Conservation (phyloP, 2,113 vertebrate genomes). For the Turnix velox region DNA sequence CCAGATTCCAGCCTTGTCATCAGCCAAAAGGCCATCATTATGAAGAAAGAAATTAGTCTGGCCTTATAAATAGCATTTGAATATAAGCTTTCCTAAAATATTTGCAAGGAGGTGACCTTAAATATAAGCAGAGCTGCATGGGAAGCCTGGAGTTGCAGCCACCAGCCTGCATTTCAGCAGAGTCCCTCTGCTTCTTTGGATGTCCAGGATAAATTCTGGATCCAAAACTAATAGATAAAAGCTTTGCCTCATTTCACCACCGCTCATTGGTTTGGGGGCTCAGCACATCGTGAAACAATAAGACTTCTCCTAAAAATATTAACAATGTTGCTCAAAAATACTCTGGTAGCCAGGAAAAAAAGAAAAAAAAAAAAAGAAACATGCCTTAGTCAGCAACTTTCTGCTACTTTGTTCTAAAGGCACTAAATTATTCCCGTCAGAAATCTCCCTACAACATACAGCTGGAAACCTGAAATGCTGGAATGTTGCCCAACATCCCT, state of each 20-base stretch:
- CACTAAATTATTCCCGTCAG: neutral
- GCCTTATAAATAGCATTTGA: constrained; percentile 63
- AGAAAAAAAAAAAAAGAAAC: neutral
- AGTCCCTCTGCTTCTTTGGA: neutral
- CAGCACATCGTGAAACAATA: neutral
- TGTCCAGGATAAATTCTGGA: neutral
- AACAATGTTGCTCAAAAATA: neutral
- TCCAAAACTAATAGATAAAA: neutral
- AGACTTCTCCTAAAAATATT: neutral
- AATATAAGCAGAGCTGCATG: constrained; percentile 4
- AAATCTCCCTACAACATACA: neutral
- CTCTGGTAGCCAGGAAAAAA: neutral
- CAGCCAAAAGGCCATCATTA: constrained; percentile 66
- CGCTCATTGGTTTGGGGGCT: neutral
- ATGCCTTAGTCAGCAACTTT: neutral
- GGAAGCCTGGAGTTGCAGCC: constrained; percentile 11
- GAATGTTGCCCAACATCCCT: neutral
- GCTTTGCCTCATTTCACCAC: neutral
- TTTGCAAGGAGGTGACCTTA: constrained; percentile 54
- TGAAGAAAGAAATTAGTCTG: constrained; percentile 48
- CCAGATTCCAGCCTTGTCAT: constrained; percentile 48
- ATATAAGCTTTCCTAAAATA: constrained; percentile 59
- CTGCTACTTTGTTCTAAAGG: neutral
- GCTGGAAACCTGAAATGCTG: neutral
- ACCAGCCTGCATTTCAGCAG: neutral